Evolutionary conservation across 2,888 invertebrate species (phyloP), one percentile per base, ranked within the genome.

Genomic region (Cheilosia vulpina): DNA sequence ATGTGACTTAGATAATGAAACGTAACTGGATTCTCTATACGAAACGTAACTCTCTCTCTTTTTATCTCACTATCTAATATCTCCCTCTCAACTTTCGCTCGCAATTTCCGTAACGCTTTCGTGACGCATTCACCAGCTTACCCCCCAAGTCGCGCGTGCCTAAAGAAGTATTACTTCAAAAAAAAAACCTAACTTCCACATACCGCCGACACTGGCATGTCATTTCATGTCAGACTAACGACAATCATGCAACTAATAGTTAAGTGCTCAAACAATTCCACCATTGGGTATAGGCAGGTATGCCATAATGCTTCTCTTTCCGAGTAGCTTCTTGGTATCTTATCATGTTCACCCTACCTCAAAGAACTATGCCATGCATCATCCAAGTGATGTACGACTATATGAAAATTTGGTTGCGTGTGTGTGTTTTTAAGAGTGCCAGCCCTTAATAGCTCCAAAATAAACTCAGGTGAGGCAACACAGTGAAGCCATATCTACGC

Each of bases 401-500:
- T 4, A 17, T 19, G 31, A 17, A 21, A 38, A 13, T 2, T 4
- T 11, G 4, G 2, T 34, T 17, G 13, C 38, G 57, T 21, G 50
- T 43, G 41, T n/a, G 34, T 34, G 11, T 47, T 11, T 38, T 13
- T 3, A 3, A 38, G 15, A 2, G 52, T 52, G 17, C 38, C 13
- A 57, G 52, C 38, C 43, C 76, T 52, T 50, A 47, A 65, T 31
- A 47, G 31, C 65, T 57, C 41, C 38, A 19, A 13, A 69, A 62
- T 69, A 53, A 62, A 71, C 62, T 41, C 62, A 62, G 60, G 17
- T 9, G 4, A 47, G 13, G 21, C 21, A 24, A 15, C 21, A 52
- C 24, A 52, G 24, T 52, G 24, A 27, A 27, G 52, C 52, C 52
- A 13, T 71, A 62, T 78, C 78, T 71, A 78, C 69, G 78, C 78